Conservation (phyloP, 1,140 invertebrate species). For the Chrysomallon squamiferum region DNA sequence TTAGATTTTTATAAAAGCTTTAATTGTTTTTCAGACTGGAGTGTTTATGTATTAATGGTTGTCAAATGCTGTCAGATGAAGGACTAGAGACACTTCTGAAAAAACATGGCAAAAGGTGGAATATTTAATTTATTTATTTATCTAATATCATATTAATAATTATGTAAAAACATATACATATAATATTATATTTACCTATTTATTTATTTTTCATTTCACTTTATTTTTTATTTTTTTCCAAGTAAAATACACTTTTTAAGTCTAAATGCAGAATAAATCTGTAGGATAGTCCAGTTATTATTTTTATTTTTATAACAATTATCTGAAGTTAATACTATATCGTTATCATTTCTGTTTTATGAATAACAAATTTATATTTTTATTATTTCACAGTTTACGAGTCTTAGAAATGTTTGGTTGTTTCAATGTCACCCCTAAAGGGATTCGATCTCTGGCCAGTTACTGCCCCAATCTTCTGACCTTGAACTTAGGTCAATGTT, state of each 20-base stretch:
- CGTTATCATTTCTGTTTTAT: too few species aligned
- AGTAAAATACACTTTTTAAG: too few species aligned
- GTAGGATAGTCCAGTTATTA: too few species aligned
- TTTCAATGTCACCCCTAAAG: constrained; percentile 51
- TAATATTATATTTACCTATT: too few species aligned
- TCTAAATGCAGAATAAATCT: too few species aligned
- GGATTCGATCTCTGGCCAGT: constrained; percentile 40
- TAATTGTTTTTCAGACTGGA: constrained; percentile 49
- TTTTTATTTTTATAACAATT: too few species aligned
- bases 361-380: neutral
- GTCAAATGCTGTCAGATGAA: constrained; percentile 50
- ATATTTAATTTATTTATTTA: neutral
- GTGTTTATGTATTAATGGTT: constrained; percentile 59
- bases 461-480: constrained; percentile 49
- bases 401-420: constrained; percentile 59
- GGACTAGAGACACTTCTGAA: constrained; percentile 47
- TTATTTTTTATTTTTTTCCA: too few species aligned
- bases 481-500: constrained; percentile 58
- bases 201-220: too few species aligned
- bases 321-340: too few species aligned
- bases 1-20: too few species aligned
- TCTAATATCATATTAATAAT: too few species aligned
- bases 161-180: too few species aligned
- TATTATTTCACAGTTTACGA: constrained; percentile 35
- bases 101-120: constrained; percentile 54